Evolutionary conservation across 2,113 vertebrate species (phyloP).

Genomic region (Podilymbus podiceps): DNA sequence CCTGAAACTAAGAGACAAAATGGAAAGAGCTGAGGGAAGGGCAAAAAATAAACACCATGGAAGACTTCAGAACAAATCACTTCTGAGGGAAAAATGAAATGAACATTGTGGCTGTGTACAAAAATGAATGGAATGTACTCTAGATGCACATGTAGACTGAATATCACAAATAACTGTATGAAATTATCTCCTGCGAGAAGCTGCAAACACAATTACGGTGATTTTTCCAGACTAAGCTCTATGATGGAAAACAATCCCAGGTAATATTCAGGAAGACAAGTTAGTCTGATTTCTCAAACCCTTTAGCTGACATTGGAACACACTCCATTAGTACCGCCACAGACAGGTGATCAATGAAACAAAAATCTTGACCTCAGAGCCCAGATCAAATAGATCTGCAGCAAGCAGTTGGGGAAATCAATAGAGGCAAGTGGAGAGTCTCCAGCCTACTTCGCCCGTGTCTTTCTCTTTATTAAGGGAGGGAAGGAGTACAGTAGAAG

Average conservation of each 20-base stretch:
- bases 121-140: not conserved
- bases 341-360: not conserved
- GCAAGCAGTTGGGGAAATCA: not conserved
- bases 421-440: not conserved
- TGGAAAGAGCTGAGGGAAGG: not conserved
- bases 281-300: not conserved
- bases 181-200: not conserved
- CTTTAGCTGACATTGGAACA: not conserved
- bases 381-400: not conserved
- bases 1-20: not conserved
- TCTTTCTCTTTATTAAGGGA: not conserved
- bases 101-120: not conserved
- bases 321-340: not conserved
- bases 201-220: not conserved
- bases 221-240: not conserved
- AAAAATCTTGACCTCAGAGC: not conserved
- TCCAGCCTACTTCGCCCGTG: not conserved
- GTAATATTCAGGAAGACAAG: not conserved
- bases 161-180: not conserved
- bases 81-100: not conserved
- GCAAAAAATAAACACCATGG: not conserved
- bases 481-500: not conserved
- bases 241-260: not conserved
- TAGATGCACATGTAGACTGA: not conserved
- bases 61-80: not conserved